Percentiles rank a stretch among this genome's conserved stretches.
These are phyloP conservation scores for Drosophila sechellia DNA, from an alignment of 1,140 invertebrate genomes.

Conservation along the genomic window DNA sequence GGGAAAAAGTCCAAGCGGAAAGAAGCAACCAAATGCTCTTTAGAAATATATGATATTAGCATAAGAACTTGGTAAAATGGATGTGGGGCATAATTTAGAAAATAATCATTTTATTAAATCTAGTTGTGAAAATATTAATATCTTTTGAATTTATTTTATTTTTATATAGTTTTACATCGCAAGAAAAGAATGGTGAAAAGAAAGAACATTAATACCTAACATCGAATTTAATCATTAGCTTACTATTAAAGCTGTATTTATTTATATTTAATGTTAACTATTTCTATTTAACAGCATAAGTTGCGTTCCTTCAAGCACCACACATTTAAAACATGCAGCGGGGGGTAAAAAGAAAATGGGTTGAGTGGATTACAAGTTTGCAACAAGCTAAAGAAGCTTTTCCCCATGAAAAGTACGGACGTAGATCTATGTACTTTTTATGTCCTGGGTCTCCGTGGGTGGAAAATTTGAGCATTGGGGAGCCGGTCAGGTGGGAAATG, in stretches of 20 bases:
- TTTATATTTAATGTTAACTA: too few relatives aligned
- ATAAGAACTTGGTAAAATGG: background rate
- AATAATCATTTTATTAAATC: too few relatives aligned
- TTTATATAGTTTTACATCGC: too few relatives aligned
- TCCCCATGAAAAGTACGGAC: background rate
- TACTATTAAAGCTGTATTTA: too few relatives aligned
- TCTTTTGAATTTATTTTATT: too few relatives aligned
- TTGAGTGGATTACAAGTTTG: slow-evolving; percentile 76
- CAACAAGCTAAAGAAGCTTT: slow-evolving; percentile 62
- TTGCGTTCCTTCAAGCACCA: background rate
- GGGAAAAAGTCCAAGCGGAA: background rate
- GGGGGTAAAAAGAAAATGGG: background rate
- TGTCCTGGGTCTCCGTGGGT: slow-evolving; percentile 13
- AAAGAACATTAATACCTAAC: too few relatives aligned
- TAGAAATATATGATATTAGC: background rate
- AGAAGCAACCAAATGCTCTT: background rate
- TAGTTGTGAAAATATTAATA: too few relatives aligned
- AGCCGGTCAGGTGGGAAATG: slow-evolving; percentile 53
- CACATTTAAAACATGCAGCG: background rate
- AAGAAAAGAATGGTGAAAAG: too few relatives aligned
- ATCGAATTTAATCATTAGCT: background rate
- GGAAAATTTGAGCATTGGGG: background rate
- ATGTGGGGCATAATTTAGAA: too few relatives aligned
- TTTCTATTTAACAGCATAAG: too few relatives aligned
- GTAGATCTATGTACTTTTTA: slow-evolving; percentile 68